Base-by-base conservation (phyloP, 2,888 invertebrate genomes). In the Microplitis manilae region DNA sequence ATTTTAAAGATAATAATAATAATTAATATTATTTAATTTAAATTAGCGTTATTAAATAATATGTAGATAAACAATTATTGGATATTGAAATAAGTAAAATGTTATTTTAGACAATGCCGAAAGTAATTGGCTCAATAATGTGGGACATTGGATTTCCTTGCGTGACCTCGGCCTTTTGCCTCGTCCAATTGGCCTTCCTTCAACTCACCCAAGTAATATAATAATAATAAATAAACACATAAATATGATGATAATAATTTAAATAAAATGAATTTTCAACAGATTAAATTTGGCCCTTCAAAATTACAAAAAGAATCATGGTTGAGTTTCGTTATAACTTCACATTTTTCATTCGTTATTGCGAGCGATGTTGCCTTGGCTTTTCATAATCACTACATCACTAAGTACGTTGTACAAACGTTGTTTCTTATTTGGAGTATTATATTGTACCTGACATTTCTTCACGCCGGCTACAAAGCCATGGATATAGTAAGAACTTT, bases 101-200 rank as follows among this genome's bases (percentile, higher is more conserved):
- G 30, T 73, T 6, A 67, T 73, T 73, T 20, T 39, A 91, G 90
- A 89, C 88, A 72, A 89, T 93, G 88, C 92, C 93, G 64, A 89
- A 88, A 81, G 88, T 91, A 64, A 86, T 92, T 80, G 90, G 91
- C 30, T 90, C 91, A 67, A 89, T 92, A 77, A 86, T 92, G 80
- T 92, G 92, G 91, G 92, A 92, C 83, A 86, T 92, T 73, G 92
- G 92, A 79, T 92, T 91, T 85, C 93, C 93, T 9, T 91, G 92
- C 84, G 89, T 93, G 77, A 91, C 92, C 70, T 92, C 92, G 61
- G 92, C 92, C 61, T 92, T 92, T 86, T 91, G 92, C 79, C 90
- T 93, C 75, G 90, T 93, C 79, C 92, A 92, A 86, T 87, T 92
- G 81, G 91, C 92, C 76, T 91, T 93, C 82, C 88, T 92, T 69